Evolutionary conservation across 2,113 vertebrate genomes (phyloP).

Genomic region (Mastomys coucha): DNA sequence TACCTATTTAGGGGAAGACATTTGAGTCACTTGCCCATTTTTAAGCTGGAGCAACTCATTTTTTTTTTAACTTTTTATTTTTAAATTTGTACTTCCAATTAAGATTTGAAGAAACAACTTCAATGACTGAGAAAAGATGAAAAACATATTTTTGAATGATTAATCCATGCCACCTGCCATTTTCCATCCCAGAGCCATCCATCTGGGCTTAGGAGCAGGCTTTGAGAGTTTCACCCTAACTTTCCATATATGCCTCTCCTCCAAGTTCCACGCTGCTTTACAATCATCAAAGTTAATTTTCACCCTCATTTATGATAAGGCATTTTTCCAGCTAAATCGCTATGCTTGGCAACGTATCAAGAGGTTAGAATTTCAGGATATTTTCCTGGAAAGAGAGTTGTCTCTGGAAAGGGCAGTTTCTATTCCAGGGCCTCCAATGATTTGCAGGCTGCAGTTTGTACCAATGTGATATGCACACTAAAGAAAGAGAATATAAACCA

Average conservation of each 20-base stretch:
- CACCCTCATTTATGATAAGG: not conserved
- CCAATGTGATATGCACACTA: not conserved
- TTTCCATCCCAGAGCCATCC: not conserved
- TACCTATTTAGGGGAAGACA: not conserved
- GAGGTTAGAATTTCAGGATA: not conserved
- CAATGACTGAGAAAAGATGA: not conserved
- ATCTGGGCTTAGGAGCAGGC: not conserved
- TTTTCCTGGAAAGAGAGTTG: not conserved
- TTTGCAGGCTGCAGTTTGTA: not conserved
- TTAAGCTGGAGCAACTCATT: not conserved
- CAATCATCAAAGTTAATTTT: not conserved
- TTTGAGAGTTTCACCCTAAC: not conserved
- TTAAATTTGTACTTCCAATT: slow-evolving; percentile 11
- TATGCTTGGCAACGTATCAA: not conserved
- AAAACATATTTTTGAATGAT: not conserved
- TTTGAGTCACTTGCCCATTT: not conserved
- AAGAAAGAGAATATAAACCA: not conserved
- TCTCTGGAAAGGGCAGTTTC: not conserved
- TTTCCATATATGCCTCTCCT: not conserved
- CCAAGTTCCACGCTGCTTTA: not conserved
- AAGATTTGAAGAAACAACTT: slow-evolving; percentile 17
- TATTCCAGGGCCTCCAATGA: not conserved
- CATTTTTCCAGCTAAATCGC: not conserved
- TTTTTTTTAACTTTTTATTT: not conserved
- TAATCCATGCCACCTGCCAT: not conserved